Evolutionary conservation across 2,888 invertebrate species (phyloP).

Genomic region (Nemotelus nigrinus): DNA sequence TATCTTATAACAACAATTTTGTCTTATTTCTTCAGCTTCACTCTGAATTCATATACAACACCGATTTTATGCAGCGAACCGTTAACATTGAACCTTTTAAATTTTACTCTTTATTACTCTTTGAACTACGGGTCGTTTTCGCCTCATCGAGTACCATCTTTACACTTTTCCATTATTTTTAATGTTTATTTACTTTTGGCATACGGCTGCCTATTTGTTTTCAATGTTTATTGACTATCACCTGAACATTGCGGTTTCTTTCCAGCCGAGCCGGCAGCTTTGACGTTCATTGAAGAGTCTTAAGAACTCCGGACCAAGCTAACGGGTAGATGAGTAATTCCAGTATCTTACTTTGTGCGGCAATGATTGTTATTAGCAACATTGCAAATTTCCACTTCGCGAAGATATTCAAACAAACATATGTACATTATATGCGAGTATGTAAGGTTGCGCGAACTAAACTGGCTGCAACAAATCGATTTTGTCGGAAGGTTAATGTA

Average conservation of each 20-base stretch:
- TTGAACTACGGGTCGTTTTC: constrained; percentile 14
- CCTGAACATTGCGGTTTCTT: not conserved
- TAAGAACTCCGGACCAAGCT: not conserved
- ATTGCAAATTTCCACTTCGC: not conserved
- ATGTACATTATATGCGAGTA: no score
- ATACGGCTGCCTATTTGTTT: constrained; percentile 1
- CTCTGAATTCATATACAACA: not conserved
- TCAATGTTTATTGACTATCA: not conserved
- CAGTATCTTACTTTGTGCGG: not conserved
- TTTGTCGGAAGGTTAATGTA: constrained; percentile 1
- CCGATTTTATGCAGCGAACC: not conserved
- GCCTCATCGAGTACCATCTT: constrained; percentile 20
- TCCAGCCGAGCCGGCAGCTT: not conserved
- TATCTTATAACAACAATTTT: no score
- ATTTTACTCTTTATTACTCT: not conserved
- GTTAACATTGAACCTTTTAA: constrained; percentile 13
- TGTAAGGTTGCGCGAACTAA: no score
- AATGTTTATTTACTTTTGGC: constrained; percentile 21
- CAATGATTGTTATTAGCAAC: not conserved
- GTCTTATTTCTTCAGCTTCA: no score
- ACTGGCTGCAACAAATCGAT: not conserved
- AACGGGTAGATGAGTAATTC: constrained; percentile 2
- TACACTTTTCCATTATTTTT: constrained; percentile 30
- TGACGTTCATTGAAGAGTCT: not conserved
- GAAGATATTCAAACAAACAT: not conserved